These are phyloP conservation scores for Calcarius ornatus DNA, from an alignment of 2,113 vertebrate genomes.

Conservation along the genomic window DNA sequence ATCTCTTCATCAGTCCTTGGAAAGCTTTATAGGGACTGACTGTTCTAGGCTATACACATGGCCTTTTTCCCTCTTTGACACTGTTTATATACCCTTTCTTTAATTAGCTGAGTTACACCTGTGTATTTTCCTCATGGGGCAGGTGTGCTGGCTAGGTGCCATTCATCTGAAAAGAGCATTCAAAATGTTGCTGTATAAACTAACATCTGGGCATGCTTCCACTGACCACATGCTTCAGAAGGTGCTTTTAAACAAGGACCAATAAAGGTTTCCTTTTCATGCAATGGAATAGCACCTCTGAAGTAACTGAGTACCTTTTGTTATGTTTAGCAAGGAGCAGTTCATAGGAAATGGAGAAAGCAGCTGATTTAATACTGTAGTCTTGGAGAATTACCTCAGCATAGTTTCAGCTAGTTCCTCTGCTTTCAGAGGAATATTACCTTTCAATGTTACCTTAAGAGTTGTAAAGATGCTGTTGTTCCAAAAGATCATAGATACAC, in stretches of 20 bases:
- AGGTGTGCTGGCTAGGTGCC: neutral
- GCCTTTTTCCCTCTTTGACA: neutral
- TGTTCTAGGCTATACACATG: neutral
- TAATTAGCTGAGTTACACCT: neutral
- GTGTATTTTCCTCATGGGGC: neutral
- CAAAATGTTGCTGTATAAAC: neutral
- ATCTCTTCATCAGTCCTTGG: neutral
- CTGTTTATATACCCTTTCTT: neutral
- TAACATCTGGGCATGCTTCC: neutral
- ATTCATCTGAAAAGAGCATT: neutral
- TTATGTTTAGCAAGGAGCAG: neutral
- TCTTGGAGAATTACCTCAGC: neutral
- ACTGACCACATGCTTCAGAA: neutral
- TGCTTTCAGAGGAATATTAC: too few species aligned
- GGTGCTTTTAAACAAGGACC: neutral
- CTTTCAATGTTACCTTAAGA: neutral
- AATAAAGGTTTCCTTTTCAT: neutral
- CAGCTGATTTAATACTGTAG: neutral
- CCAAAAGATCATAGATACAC: neutral
- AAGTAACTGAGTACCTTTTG: neutral
- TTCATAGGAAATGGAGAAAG: slow-evolving; percentile 5
- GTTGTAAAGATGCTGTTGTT: neutral
- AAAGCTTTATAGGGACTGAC: neutral
- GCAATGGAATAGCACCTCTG: neutral
- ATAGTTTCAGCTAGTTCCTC: neutral